Percentiles rank a stretch among this genome's conserved stretches.
phyloP scores from a whole-genome alignment of 2,888 invertebrate species.

The Mythimna ferrago region DNA sequence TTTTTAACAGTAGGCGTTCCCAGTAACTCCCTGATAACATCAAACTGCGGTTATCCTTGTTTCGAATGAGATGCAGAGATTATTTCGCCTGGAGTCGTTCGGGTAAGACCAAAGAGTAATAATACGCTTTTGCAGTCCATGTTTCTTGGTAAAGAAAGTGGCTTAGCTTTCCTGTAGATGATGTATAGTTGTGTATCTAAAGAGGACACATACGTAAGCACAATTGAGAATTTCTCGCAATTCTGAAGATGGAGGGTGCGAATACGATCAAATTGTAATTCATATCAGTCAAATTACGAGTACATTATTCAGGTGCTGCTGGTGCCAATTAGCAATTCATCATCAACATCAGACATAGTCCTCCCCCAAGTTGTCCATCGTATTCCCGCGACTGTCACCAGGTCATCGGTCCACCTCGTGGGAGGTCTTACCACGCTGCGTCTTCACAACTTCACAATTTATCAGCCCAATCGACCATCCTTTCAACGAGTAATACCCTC shows the following conservation, averaged over 20 bases:
- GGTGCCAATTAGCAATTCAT: too few relatives aligned
- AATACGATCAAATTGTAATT: neutral
- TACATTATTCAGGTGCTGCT: neutral
- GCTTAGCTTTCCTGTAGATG: neutral
- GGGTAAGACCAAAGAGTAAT: conserved; percentile 26
- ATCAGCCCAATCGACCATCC: too few relatives aligned
- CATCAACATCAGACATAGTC: too few relatives aligned
- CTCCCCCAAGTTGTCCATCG: too few relatives aligned
- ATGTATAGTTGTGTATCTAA: neutral
- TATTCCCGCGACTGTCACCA: too few relatives aligned
- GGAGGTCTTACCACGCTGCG: too few relatives aligned
- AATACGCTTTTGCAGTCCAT: neutral
- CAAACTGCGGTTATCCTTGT: conserved; percentile 16
- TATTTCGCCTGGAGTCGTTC: neutral
- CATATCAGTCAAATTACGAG: neutral
- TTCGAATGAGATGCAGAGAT: conserved; percentile 19
- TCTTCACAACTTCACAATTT: too few relatives aligned
- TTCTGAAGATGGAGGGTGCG: neutral
- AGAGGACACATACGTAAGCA: neutral
- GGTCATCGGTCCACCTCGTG: too few relatives aligned
- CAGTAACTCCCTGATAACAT: conserved; percentile 12
- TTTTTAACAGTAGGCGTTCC: conserved; percentile 8
- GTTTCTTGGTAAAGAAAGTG: conserved; percentile 9
- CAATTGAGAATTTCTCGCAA: neutral
- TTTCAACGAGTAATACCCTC: too few relatives aligned